Percentiles rank a stretch among this genome's conserved stretches.
These are phyloP conservation scores for Hephaestus fuliginosus DNA, from an alignment of 2,797 vertebrate species.

Conservation along the genomic window DNA sequence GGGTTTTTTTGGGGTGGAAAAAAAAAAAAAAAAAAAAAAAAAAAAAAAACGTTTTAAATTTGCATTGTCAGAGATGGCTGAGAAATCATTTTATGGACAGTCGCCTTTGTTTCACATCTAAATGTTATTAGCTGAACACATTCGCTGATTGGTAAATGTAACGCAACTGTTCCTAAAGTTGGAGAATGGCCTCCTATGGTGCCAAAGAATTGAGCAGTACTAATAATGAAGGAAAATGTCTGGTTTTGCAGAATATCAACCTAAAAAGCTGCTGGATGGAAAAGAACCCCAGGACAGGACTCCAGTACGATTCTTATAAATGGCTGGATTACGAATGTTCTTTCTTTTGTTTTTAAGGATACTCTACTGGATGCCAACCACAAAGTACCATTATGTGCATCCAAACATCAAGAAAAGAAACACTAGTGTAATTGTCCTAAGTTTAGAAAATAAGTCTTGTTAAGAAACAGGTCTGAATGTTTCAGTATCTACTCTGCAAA, in stretches of 20 bases:
- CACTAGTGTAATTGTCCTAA: constrained; percentile 8
- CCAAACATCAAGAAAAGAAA: constrained; percentile 47
- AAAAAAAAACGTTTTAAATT: too few relatives aligned
- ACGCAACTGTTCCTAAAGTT: background rate
- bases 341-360: constrained; percentile 7
- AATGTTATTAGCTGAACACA: background rate
- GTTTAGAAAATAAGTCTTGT: constrained; percentile 53
- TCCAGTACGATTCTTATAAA: background rate
- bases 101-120: background rate
- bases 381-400: constrained; percentile 42
- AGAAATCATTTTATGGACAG: background rate
- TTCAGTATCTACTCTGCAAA: constrained; percentile 45
- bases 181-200: background rate
- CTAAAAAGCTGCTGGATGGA: background rate
- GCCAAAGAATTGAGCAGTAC: background rate
- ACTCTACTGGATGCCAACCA: constrained; percentile 52
- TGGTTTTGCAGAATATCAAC: constrained; percentile 52
- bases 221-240: background rate
- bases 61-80: background rate
- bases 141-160: background rate
- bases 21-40: too few relatives aligned
- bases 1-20: too few relatives aligned
- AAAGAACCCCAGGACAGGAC: constrained; percentile 11
- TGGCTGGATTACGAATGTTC: constrained; percentile 3
- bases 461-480: constrained; percentile 50